Conservation (phyloP, 2,113 vertebrate genomes). For the Menura novaehollandiae region DNA sequence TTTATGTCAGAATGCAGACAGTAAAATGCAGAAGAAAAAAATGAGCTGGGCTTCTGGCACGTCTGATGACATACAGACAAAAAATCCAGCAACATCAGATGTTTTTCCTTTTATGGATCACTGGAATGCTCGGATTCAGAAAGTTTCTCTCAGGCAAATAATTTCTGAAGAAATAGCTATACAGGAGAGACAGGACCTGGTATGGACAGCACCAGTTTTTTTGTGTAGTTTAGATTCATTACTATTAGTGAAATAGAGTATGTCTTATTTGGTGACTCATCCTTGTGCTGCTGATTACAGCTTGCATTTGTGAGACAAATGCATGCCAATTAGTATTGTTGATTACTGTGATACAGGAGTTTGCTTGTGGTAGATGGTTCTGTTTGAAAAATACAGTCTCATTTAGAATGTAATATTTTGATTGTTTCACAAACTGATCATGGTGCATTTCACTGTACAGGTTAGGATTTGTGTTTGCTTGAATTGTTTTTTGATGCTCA, state of each 20-base stretch:
- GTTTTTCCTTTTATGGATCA: slow-evolving; percentile 84
- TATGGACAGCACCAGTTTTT: slow-evolving; percentile 49
- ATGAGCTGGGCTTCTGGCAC: background rate
- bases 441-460: background rate
- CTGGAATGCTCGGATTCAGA: slow-evolving; percentile 83
- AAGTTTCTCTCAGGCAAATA: slow-evolving; percentile 89
- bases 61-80: background rate
- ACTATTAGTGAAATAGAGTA: background rate
- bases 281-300: background rate
- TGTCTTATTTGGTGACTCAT: background rate
- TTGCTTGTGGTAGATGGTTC: background rate
- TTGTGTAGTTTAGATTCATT: background rate
- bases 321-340: background rate
- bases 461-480: slow-evolving; percentile 12
- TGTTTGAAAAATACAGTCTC: background rate
- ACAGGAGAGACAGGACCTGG: slow-evolving; percentile 84
- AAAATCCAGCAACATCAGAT: slow-evolving; percentile 53
- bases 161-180: slow-evolving; percentile 92
- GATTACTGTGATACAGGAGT: background rate
- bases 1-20: slow-evolving; percentile 51
- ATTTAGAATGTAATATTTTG: background rate
- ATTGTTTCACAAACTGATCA: background rate
- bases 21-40: slow-evolving; percentile 55
- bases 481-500: background rate
- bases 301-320: background rate